Evolutionary conservation across 2,797 vertebrate species (phyloP).

Genomic region (Notoglanidium macrostoma): DNA sequence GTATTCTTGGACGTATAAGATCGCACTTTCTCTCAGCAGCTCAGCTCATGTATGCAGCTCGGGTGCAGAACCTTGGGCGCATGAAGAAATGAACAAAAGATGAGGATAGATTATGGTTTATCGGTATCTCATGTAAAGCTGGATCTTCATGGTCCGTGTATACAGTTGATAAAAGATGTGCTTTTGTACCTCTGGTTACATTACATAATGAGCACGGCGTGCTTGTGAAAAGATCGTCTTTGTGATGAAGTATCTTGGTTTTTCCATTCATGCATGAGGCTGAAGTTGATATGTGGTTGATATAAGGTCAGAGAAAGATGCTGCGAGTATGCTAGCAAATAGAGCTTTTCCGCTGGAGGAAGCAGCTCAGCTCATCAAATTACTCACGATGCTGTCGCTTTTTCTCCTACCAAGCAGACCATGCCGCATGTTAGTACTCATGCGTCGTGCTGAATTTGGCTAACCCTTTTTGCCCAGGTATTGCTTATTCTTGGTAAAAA

Average conservation of each 20-base stretch:
- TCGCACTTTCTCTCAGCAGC: neutral
- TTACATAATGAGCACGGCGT: neutral
- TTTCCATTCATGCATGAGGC: conserved; percentile 5
- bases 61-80: neutral
- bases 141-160: neutral
- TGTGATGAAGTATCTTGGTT: conserved; percentile 6
- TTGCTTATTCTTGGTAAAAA: neutral
- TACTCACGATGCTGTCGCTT: neutral
- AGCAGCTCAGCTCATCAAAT: neutral
- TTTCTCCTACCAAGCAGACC: neutral
- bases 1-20: conserved; percentile 12
- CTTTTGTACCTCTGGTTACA: neutral
- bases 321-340: neutral
- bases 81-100: neutral
- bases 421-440: neutral
- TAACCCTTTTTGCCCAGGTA: neutral
- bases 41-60: neutral
- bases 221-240: neutral
- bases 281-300: conserved; percentile 11
- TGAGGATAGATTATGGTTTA: neutral
- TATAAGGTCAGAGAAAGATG: conserved; percentile 1
- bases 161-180: neutral
- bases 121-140: neutral
- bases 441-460: neutral
- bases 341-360: conserved; percentile 8